phyloP scores from a whole-genome alignment of 2,888 invertebrate genomes.

The Mayetiola destructor region DNA sequence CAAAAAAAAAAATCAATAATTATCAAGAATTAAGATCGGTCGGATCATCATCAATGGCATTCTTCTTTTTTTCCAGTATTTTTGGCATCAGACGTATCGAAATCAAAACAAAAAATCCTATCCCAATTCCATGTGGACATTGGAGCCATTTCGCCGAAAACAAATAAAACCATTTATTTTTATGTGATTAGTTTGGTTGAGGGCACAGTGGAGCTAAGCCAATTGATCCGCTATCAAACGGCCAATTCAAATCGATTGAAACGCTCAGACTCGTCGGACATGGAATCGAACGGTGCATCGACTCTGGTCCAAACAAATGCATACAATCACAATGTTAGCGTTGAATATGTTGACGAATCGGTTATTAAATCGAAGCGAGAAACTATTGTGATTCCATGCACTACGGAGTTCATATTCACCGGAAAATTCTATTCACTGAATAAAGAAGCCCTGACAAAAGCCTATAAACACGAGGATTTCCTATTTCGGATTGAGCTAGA shows the following conservation, averaged over 20 bases:
- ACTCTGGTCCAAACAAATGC: slow-evolving; percentile 20
- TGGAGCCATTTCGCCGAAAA: slow-evolving; percentile 30
- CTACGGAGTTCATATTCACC: slow-evolving; percentile 29
- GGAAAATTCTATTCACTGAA: slow-evolving; percentile 33
- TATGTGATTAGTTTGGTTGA: slow-evolving; percentile 33
- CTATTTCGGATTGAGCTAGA: slow-evolving; percentile 31
- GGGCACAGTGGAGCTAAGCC: slow-evolving; percentile 28
- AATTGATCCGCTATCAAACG: slow-evolving; percentile 29
- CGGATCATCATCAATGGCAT: too few relatives aligned
- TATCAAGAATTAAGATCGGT: not conserved
- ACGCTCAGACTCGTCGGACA: slow-evolving; percentile 3
- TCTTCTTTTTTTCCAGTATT: slow-evolving; percentile 36
- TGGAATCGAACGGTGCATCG: not conserved
- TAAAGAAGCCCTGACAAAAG: slow-evolving; percentile 28
- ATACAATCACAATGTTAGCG: slow-evolving; percentile 27
- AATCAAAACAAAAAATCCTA: slow-evolving; percentile 38
- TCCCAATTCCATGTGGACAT: slow-evolving; percentile 34
- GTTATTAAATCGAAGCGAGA: slow-evolving; percentile 32
- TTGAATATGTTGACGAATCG: slow-evolving; percentile 31
- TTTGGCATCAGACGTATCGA: slow-evolving; percentile 36
- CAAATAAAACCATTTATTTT: slow-evolving; percentile 29
- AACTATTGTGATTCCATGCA: slow-evolving; percentile 27
- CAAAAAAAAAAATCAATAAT: not conserved
- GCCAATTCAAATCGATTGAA: slow-evolving; percentile 16
- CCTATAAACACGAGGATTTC: slow-evolving; percentile 33